Evolutionary conservation across 2,113 vertebrate species (phyloP), one percentile per base, ranked within the genome.

Genomic region (Xenopus laevis): DNA sequence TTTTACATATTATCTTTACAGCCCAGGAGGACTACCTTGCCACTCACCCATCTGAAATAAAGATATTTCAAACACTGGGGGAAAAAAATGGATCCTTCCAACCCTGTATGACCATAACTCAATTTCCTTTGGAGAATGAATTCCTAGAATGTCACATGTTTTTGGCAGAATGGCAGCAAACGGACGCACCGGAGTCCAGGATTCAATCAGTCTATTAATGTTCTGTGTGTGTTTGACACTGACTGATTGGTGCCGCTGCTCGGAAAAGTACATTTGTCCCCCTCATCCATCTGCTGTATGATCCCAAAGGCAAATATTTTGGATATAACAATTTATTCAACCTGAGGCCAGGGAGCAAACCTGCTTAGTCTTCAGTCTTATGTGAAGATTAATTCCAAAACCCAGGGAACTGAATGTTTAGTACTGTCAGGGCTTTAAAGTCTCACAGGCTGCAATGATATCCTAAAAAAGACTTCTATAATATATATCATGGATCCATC

Each of bases 181-280:
- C 3, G 60, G 17, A 40, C 50, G 30, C 59, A 30, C 46, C 45
- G 18, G 47, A 69, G n/a, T 40, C 65, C 66, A 69, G 73, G 47
- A 69, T 69, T 69, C 66, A 76, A 75, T 75, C 74, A 69, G 18
- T 45, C 30, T 70, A 76, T 69, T 69, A 63, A 68, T 75, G 73
- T 68, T 61, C 65, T 70, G 58, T 63, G 17, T 30, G 65, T 57
- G 59, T 76, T 17, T 55, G 59, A 70, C 58, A 70, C 65, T 68
- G 73, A 68, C 57, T 23, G 65, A 75, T 75, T 13, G 40, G 40
- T 68, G 67, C 45, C 61, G n/a, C 65, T 47, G 40, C 63, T 59
- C 59, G 67, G 67, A 60, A 15, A 33, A 61, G 65, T 64, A 60
- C 59, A 68, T 68, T 75, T 75, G n/a, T 7, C 62, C 62, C 52